Conservation (phyloP, 2,797 vertebrate species). For the Echiichthys vipera region DNA sequence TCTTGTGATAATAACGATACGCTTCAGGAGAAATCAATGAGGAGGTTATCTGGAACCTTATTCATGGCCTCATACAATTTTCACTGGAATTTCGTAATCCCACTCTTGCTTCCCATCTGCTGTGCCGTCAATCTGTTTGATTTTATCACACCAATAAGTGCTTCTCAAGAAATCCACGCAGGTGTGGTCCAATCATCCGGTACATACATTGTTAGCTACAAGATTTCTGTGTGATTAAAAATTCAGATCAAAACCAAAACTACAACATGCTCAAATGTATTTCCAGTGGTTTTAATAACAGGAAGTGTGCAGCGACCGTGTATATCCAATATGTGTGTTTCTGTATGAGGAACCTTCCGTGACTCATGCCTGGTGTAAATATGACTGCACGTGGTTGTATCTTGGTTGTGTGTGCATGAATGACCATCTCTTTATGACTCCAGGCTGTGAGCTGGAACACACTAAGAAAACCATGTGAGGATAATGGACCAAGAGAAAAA, state of each 20-base stretch:
- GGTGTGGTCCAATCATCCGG: background rate
- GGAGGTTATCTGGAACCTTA: background rate
- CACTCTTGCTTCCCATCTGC: background rate
- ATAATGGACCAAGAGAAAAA: conserved; percentile 24
- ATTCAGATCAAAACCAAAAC: background rate
- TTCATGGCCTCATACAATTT: background rate
- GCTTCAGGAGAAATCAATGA: background rate
- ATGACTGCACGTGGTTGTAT: conserved; percentile 22
- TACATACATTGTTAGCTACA: too few relatives aligned
- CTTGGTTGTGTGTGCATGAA: conserved; percentile 18
- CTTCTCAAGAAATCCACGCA: conserved; percentile 12
- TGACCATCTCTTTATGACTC: conserved; percentile 10
- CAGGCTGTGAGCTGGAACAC: conserved; percentile 10
- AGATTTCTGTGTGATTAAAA: background rate
- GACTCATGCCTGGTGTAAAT: conserved; percentile 41
- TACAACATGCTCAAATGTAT: background rate
- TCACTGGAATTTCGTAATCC: background rate
- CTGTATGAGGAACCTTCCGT: conserved; percentile 13
- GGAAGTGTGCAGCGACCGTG: background rate
- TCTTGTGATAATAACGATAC: background rate
- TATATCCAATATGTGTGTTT: background rate
- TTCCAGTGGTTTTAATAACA: conserved; percentile 1
- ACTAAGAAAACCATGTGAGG: conserved; percentile 20
- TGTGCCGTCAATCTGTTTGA: background rate
- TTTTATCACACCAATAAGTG: background rate